Evolutionary conservation across 2,113 vertebrate genomes (phyloP), one percentile per base, ranked within the genome.

Genomic region (Labeo rohita): DNA sequence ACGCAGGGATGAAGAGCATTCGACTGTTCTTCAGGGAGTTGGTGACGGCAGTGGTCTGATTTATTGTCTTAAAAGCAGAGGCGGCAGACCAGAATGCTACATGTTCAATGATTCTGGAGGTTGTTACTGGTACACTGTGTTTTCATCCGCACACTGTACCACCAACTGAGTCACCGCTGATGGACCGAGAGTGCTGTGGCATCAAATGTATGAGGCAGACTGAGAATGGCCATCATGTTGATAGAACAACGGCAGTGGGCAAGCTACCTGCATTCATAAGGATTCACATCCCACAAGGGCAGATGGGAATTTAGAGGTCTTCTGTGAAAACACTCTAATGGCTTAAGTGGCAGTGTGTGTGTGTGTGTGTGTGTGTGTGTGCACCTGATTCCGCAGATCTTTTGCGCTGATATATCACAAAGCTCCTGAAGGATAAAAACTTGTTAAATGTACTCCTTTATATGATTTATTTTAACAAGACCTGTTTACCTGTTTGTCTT

Each of bases 91-190:
- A 87, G 80, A 88, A 86, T 72, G 77, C 73, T 82, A 74, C 77
- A 89, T 89, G 85, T 86, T 86, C 81, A 74, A 80, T 90, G 86
- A 85, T 83, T 87, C 39, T 70, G 56, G n/a, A 65, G 61, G 65
- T 59, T 66, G 12, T 59, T 84, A 81, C 56, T 47, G 54, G 8
- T 43, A 74, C 79, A 65, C 54, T 0, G 5, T 12, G 39, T 21
- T 34, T 50, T 68, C 83, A 3, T 36, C 36, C 8, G 2, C 21
- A 18, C 21, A 39, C 66, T 7, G 34, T 34, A 39, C 66, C 66
- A 39, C 15, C 8, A 1, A 50, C 45, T 77, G 72, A 68, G 34
- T 73, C 43, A 81, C 39, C 36, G 28, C n/a, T 36, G 56, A 75
- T 82, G 70, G 45, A 39, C 77, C 34, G 8, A n/a, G 10, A 86